Evolutionary conservation across 2,797 vertebrate species (phyloP).

Genomic region (Pygocentrus nattereri): DNA sequence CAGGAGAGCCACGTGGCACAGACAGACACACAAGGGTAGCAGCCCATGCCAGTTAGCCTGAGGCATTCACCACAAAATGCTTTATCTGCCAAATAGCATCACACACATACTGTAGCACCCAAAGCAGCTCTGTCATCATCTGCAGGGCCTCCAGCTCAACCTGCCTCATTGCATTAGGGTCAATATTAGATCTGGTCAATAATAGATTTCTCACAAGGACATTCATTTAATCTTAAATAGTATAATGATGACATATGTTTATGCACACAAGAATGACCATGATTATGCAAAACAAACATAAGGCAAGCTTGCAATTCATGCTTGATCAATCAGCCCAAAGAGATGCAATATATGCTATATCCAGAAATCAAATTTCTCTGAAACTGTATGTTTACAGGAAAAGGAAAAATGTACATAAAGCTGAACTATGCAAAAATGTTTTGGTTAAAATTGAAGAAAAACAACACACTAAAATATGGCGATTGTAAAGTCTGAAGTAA

Average conservation of each 20-base stretch:
- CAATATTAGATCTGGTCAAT: constrained; percentile 30
- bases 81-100: constrained; percentile 36
- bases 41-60: constrained; percentile 31
- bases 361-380: neutral
- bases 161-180: constrained; percentile 11
- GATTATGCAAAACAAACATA: neutral
- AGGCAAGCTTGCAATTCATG: neutral
- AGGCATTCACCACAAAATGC: constrained; percentile 32
- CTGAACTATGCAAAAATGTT: no score
- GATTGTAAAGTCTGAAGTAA: no score
- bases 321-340: neutral
- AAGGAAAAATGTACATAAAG: neutral
- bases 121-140: constrained; percentile 58
- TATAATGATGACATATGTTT: constrained; percentile 24
- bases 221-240: constrained; percentile 20
- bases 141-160: constrained; percentile 31
- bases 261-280: neutral
- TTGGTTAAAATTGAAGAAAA: no score
- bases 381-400: neutral
- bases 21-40: constrained; percentile 56
- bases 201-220: constrained; percentile 18
- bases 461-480: no score
- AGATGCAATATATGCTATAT: neutral
- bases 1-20: constrained; percentile 61
- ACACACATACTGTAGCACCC: constrained; percentile 45